phyloP scores from a whole-genome alignment of 2,113 vertebrate species.

The Genyomyrus donnyi region DNA sequence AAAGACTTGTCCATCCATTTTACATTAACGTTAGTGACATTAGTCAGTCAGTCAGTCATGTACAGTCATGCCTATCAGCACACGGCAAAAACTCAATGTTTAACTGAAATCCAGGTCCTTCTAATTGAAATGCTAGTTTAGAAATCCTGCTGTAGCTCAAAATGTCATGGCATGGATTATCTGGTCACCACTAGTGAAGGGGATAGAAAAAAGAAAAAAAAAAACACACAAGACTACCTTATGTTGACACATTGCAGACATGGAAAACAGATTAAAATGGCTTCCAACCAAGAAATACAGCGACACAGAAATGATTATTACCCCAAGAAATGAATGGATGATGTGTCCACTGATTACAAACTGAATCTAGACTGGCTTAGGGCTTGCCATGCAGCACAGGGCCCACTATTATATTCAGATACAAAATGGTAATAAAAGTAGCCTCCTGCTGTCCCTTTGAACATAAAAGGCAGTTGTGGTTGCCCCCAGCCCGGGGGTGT shows the following conservation, averaged over 20 bases:
- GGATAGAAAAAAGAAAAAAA: neutral
- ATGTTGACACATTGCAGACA: neutral
- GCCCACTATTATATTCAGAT: slow-evolving; percentile 39
- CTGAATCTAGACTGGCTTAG: slow-evolving; percentile 37
- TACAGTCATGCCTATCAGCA: neutral
- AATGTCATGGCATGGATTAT: neutral
- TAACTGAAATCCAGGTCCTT: neutral
- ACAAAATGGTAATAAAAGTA: slow-evolving; percentile 10
- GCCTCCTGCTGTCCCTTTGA: slow-evolving; percentile 13
- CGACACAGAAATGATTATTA: neutral
- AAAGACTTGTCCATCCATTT: neutral
- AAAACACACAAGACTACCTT: neutral
- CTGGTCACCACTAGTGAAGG: neutral
- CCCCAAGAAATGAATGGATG: slow-evolving; percentile 22
- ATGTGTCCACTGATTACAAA: slow-evolving; percentile 50
- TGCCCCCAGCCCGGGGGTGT: slow-evolving; percentile 22
- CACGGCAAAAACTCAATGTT: neutral
- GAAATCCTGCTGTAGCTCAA: neutral
- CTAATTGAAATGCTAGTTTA: neutral
- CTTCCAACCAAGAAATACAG: neutral
- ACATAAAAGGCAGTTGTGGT: slow-evolving; percentile 46
- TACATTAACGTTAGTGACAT: neutral
- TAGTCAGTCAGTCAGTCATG: neutral
- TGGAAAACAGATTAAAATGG: neutral
- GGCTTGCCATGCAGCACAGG: slow-evolving; percentile 32